Base-by-base conservation (phyloP, 2,113 vertebrate genomes). In the Ctenodactylus gundi region DNA sequence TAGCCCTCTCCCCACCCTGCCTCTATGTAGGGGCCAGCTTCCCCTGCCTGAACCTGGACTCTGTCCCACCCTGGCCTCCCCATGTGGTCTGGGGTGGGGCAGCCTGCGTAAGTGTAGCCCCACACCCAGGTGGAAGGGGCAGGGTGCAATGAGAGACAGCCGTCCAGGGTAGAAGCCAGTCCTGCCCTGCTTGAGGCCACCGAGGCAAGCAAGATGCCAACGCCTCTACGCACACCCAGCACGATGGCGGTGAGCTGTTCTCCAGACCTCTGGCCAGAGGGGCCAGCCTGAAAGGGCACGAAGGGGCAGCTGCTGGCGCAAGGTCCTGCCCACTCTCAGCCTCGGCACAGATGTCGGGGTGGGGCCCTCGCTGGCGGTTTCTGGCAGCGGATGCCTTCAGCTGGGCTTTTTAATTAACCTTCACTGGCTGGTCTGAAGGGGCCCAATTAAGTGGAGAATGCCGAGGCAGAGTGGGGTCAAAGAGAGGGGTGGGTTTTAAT, bases 351-450 rank as follows among this genome's bases (percentile, higher is more conserved):
- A 68, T 57, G 81, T 21, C 51, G 36, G 53, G 73, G 53, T 36
- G 90, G 88, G 81, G 18, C 21, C 3, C 34, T 0, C 0, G 1
- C 31, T 1, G 62, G 27, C 34, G 1, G 78, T 55, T 2, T 0
- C 95, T 29, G 14, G 75, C 23, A 0, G 93, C 55, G 0, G 51
- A 75, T 25, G 55, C 85, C 82, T 94, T 80, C 73, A 87, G 76
- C 94, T 88, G 68, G 85, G 70, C 84, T 96, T 97, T 97, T 95
- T 97, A 97, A 97, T 97, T 94, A 97, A 95, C 90, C 93, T 95
- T 46, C 3, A 36, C 70, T 39, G 23, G 90, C 77, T 36, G 68
- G 84, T 93, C 90, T 5, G 20, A 93, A 95, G 70, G 84, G 92
- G 72, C 93, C 96, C 96, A 96, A 90, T 97, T 96, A 96, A 96